These are phyloP conservation scores for Mola mola DNA, from an alignment of 2,113 vertebrate genomes.

Conservation along the genomic window DNA sequence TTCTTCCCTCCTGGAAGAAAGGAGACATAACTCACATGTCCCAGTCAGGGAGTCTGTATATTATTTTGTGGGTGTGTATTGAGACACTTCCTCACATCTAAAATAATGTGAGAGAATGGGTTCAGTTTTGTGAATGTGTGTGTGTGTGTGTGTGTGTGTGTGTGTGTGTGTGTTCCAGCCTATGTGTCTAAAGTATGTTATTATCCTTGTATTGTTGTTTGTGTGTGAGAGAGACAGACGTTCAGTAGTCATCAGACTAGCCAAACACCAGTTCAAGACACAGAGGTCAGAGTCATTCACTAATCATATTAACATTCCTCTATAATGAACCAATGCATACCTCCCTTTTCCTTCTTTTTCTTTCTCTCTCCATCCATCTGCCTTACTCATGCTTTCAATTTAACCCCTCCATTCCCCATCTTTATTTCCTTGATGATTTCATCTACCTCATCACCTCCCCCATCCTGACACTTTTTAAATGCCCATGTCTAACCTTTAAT, in stretches of 20 bases:
- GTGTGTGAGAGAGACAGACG: constrained; percentile 32
- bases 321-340: constrained; percentile 77
- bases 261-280: constrained; percentile 73
- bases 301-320: constrained; percentile 86
- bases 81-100: neutral
- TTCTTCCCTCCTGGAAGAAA: constrained; percentile 30
- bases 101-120: constrained; percentile 4
- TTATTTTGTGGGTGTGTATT: neutral
- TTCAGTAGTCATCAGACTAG: constrained; percentile 65
- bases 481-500: neutral
- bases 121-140: constrained; percentile 15
- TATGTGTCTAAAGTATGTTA: neutral
- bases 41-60: constrained; percentile 12
- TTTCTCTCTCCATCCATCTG: constrained; percentile 38
- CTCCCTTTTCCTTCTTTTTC: constrained; percentile 37
- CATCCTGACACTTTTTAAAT: neutral
- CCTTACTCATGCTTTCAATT: constrained; percentile 31
- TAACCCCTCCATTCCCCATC: neutral
- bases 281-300: constrained; percentile 77
- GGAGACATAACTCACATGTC: constrained; percentile 54
- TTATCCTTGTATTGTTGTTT: neutral
- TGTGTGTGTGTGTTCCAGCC: constrained; percentile 20
- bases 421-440: constrained; percentile 18
- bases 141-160: constrained; percentile 24
- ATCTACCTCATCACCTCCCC: constrained; percentile 29